A percentile compares a stretch with the other conserved stretches of the same genome.
phyloP scores from a whole-genome alignment of 2,888 invertebrate genomes.

The Dugesia japonica region DNA sequence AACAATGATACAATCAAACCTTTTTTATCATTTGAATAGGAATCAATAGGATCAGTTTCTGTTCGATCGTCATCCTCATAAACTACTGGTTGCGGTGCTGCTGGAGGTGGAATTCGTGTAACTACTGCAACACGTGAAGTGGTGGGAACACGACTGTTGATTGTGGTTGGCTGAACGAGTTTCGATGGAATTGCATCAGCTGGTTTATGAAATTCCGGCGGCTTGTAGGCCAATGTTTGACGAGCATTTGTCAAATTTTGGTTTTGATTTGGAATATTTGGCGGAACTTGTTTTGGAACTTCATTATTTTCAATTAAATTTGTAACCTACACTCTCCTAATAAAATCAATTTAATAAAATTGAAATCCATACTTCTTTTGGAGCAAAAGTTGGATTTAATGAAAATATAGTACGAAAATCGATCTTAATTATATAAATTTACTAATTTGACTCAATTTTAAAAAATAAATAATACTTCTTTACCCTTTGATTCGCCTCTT shows the following conservation, averaged over 20 bases:
- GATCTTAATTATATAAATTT: background rate
- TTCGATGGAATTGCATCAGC: background rate
- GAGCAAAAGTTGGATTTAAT: background rate
- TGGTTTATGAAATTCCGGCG: background rate
- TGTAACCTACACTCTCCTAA: background rate
- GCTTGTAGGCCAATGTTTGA: background rate
- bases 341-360: background rate
- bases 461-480: conserved; percentile 57
- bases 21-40: background rate
- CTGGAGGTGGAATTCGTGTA: background rate
- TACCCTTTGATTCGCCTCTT: conserved; percentile 93
- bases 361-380: background rate
- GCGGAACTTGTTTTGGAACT: background rate
- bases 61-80: background rate
- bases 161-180: background rate
- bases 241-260: background rate
- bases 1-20: too few relatives aligned
- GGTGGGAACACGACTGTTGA: background rate
- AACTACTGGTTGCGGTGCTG: background rate
- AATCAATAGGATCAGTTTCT: background rate
- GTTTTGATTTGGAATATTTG: background rate
- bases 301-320: background rate
- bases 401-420: background rate
- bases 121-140: background rate
- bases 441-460: background rate